These are phyloP conservation scores for Cosmopolites sordidus DNA, from an alignment of 2,888 invertebrate genomes.

Conservation along the genomic window DNA sequence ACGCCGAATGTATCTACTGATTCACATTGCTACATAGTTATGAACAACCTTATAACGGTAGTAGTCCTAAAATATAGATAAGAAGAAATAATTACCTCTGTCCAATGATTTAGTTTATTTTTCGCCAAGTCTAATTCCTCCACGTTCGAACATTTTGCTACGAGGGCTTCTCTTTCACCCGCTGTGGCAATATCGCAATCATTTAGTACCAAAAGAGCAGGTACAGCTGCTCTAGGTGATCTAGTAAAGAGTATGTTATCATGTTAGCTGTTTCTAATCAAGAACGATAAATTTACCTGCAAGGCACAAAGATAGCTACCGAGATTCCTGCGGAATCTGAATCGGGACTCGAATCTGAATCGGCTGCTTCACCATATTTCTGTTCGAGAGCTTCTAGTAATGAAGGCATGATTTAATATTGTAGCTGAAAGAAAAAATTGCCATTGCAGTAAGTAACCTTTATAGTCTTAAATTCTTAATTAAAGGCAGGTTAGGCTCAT, in stretches of 20 bases:
- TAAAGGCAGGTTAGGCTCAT: too few relatives aligned
- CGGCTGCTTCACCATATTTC: conserved; percentile 66
- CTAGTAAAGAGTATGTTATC: conserved; percentile 2
- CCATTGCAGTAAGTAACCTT: too few relatives aligned
- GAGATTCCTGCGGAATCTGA: conserved; percentile 61
- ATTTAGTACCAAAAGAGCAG: conserved; percentile 80
- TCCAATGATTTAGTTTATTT: conserved; percentile 85
- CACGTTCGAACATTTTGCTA: conserved; percentile 83
- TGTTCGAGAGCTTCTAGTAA: conserved; percentile 84
- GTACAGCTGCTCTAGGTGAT: conserved; percentile 68
- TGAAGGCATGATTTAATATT: conserved; percentile 66
- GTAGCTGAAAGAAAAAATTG: conserved; percentile 33
- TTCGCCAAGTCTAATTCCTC: conserved; percentile 91
- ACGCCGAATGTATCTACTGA: too few relatives aligned
- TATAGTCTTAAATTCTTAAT: too few relatives aligned
- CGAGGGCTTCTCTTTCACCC: conserved; percentile 74
- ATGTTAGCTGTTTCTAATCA: too few relatives aligned
- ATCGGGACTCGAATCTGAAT: conserved; percentile 53
- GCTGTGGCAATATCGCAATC: conserved; percentile 89
- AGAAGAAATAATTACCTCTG: conserved; percentile 75
- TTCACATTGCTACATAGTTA: too few relatives aligned
- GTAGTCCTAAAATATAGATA: too few relatives aligned
- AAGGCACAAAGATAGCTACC: conserved; percentile 83
- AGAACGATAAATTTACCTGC: conserved; percentile 50
- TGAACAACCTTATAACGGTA: too few relatives aligned